A percentile compares a stretch with the other conserved stretches of the same genome.
phyloP scores from a whole-genome alignment of 2,113 vertebrate genomes.

The Sceloporus tristichus region DNA sequence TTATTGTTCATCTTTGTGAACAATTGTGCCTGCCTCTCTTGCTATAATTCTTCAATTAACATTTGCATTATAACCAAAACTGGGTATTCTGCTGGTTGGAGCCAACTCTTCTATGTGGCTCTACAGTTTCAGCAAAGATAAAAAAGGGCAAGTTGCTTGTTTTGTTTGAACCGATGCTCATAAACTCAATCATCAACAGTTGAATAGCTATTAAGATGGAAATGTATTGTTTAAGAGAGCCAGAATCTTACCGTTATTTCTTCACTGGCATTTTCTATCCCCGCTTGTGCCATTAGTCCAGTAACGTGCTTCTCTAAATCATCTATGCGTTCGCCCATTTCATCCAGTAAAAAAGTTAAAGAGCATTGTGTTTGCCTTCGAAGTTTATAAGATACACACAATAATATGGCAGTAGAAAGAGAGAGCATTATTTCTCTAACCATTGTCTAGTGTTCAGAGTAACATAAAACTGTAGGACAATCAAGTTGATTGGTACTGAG shows the following conservation, averaged over 20 bases:
- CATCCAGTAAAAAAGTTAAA: slow-evolving; percentile 83
- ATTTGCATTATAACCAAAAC: background rate
- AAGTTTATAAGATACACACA: background rate
- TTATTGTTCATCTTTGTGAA: background rate
- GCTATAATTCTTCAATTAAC: background rate
- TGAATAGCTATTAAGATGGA: background rate
- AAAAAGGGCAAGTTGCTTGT: background rate
- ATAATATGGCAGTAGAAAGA: background rate
- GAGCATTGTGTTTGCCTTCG: slow-evolving; percentile 32
- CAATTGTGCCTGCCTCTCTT: background rate
- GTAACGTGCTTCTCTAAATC: slow-evolving; percentile 84
- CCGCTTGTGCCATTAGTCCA: slow-evolving; percentile 87
- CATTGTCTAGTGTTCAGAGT: background rate
- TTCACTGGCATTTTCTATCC: slow-evolving; percentile 72
- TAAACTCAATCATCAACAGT: background rate
- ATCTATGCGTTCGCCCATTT: slow-evolving; percentile 86
- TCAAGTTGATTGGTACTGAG: background rate
- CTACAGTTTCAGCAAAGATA: background rate
- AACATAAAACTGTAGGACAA: background rate
- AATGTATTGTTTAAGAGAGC: background rate
- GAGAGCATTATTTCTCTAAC: too few species aligned
- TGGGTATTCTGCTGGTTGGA: background rate
- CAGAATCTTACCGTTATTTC: slow-evolving; percentile 67
- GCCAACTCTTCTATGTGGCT: background rate
- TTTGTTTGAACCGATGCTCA: background rate